Conservation (phyloP, 64 coral and sea anemone genomes). For the Astreopora myriophthalma region DNA sequence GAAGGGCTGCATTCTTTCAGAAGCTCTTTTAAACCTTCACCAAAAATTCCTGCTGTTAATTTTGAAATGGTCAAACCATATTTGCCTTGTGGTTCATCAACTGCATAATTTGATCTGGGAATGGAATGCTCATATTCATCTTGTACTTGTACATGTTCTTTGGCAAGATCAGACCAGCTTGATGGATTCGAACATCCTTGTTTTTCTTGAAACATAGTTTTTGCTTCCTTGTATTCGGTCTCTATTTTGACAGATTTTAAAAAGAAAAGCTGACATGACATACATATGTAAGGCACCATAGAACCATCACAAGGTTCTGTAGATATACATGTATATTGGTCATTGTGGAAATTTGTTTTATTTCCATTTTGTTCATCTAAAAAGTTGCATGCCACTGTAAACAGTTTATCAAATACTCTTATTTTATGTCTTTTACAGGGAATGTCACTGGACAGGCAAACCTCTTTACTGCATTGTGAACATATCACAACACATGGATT, state of each 20-base stretch:
- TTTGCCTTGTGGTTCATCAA: too few relatives aligned
- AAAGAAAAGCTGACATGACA: too few relatives aligned
- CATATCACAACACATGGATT: not conserved
- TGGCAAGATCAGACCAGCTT: not conserved
- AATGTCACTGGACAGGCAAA: conserved; percentile 1
- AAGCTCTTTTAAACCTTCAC: too few relatives aligned
- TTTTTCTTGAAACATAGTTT: not conserved
- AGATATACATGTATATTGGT: not conserved
- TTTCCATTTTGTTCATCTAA: not conserved
- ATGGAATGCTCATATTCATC: not conserved
- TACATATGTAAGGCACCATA: too few relatives aligned
- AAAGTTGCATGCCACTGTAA: not conserved
- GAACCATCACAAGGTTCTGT: not conserved
- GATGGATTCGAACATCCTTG: not conserved
- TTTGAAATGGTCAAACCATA: too few relatives aligned
- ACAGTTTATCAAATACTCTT: not conserved
- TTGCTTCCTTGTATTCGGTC: not conserved
- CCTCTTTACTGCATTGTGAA: not conserved
- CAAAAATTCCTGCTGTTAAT: too few relatives aligned
- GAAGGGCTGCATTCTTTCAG: too few relatives aligned
- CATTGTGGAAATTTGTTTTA: not conserved
- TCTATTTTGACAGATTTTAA: too few relatives aligned
- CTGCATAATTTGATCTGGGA: not conserved
- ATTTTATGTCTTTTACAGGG: conserved; percentile 2
- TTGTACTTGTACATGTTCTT: not conserved